These are phyloP conservation scores for Aporophyla lueneburgensis DNA, from an alignment of 2,888 invertebrate genomes.

Conservation along the genomic window DNA sequence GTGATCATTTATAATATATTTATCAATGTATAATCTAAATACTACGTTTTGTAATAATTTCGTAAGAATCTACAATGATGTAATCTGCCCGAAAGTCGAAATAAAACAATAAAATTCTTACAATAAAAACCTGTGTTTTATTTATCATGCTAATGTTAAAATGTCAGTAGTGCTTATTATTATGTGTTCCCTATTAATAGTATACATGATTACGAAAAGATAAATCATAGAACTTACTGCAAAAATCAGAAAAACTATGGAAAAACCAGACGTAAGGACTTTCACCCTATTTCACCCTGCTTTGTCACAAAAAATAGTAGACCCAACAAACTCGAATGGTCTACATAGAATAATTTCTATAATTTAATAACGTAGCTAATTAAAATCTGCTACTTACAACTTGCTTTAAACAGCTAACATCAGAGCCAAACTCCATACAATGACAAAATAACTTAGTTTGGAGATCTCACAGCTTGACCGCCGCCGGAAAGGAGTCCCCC, in stretches of 20 bases:
- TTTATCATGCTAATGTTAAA: conserved; percentile 6
- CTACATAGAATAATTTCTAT: not conserved
- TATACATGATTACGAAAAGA: not conserved
- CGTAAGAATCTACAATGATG: conserved; percentile 82
- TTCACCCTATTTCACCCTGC: not conserved
- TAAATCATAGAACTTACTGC: not conserved
- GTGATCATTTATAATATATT: conserved; percentile 88
- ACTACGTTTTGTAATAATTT: conserved; percentile 85
- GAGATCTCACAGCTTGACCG: conserved; percentile 42
- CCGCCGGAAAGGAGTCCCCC: conserved; percentile 64
- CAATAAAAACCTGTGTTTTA: conserved; percentile 36
- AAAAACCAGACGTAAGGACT: not conserved
- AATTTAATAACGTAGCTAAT: not conserved
- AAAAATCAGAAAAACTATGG: not conserved
- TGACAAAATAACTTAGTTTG: conserved; percentile 29
- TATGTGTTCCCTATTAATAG: not conserved
- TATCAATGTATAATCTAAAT: conserved; percentile 80
- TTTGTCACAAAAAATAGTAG: not conserved
- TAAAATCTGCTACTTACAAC: not conserved
- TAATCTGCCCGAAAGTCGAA: conserved; percentile 82
- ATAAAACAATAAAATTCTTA: conserved; percentile 66
- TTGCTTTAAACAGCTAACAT: conserved; percentile 5
- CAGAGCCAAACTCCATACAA: conserved; percentile 29
- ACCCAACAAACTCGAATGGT: too few relatives aligned
- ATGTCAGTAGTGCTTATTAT: not conserved